Base-by-base conservation (phyloP, 1,140 invertebrate species). In the Mamestra configurata region DNA sequence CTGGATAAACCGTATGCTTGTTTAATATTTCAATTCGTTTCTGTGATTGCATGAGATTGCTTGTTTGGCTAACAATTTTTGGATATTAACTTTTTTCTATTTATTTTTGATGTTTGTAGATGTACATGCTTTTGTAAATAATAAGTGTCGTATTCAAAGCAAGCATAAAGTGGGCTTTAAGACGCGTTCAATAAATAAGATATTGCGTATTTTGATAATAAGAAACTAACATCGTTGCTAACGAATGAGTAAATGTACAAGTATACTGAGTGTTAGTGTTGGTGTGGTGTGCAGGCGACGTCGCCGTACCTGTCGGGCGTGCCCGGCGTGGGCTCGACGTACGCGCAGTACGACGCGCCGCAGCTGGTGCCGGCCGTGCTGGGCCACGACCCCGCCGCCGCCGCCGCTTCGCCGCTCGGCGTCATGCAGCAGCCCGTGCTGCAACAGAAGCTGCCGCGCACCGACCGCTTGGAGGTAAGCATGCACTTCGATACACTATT, bases 391-490 rank as follows among this genome's bases (percentile, higher is more conserved):
- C 98, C 97, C 57, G 96, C 97, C 40, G 97, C 97, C 93, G 97
- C 97, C 92, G 97, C 97, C 79, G 95, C 92, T 83, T 96, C 94
- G 82, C 93, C 94, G 76, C 91, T 95, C 57, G 95, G 89, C 87
- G 98, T 98, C 87, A 98, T 97, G 91, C 98, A 98, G 95, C 97
- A 97, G 84, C 97, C 98, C 68, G 97, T 97, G 83, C 96, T 96
- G 95, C 97, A 98, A 96, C 98, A 99, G 96, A 99, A 99, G 96
- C 96, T 99, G 96, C 97, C 98, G 81, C 97, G 98, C 93, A 98
- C 98, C 91, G 98, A 99, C 96, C 97, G 98, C 96, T 97, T 99
- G 96, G 98, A 99, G 98, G 98, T 99, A 97, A 90, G 82, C 75
- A 80, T 80, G 75, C 61, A 57, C 18, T 22, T 57, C 10, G 43